Conservation (phyloP, 2,113 vertebrate species). For the Martes martes region DNA sequence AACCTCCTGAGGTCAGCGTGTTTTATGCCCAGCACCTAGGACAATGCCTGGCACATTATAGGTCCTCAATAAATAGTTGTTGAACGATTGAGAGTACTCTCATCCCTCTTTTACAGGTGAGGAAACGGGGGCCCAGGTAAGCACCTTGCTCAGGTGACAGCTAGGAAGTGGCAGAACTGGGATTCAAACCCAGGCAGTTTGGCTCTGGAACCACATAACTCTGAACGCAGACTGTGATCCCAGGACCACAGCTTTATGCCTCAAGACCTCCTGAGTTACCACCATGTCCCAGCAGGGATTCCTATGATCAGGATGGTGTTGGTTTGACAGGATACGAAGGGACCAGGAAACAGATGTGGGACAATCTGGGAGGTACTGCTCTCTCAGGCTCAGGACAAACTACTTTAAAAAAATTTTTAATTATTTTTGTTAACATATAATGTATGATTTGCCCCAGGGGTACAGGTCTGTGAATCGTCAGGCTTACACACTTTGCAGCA, state of each 20-base stretch:
- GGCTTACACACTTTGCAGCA: no score
- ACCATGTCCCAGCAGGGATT: background rate
- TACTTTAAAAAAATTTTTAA: background rate
- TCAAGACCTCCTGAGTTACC: background rate
- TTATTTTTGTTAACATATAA: no score
- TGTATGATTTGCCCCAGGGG: no score
- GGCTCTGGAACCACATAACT: background rate
- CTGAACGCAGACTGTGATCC: background rate
- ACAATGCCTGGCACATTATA: background rate
- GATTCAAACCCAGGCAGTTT: background rate
- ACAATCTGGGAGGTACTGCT: slow-evolving; percentile 22
- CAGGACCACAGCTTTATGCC: background rate
- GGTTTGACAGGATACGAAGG: slow-evolving; percentile 18
- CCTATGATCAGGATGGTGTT: background rate
- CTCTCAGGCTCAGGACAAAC: background rate
- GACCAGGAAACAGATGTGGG: slow-evolving; percentile 34
- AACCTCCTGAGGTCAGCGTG: background rate
- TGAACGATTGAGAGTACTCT: background rate
- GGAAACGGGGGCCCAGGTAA: background rate
- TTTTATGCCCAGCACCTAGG: background rate
- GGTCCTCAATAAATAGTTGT: background rate
- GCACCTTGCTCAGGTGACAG: background rate
- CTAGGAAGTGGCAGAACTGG: background rate
- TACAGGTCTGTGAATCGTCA: no score
- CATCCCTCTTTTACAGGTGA: background rate